Percentiles rank a stretch among this genome's conserved stretches.
Conservation (phyloP, 2,113 vertebrate genomes). For the Vidua macroura region DNA sequence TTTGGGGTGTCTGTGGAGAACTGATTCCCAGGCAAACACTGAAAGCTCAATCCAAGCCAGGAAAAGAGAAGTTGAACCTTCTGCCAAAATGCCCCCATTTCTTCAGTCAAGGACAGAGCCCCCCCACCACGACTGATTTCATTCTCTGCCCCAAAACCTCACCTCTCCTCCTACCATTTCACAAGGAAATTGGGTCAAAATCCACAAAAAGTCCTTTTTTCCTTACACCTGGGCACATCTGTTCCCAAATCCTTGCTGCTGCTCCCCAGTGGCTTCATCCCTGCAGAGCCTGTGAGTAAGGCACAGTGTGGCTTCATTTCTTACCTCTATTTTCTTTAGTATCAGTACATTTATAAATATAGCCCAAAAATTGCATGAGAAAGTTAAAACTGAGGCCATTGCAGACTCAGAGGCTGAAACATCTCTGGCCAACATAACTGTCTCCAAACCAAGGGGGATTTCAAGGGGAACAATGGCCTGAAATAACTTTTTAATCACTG, state of each 20-base stretch:
- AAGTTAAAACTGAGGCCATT: not conserved
- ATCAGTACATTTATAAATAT: rapidly evolving
- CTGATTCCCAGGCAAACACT: not conserved
- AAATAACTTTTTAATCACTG: not conserved
- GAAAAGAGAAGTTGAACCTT: not conserved
- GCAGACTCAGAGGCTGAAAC: not conserved
- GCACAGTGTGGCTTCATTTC: rapidly evolving
- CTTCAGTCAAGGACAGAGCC: not conserved
- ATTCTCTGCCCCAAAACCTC: not conserved
- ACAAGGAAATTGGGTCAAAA: not conserved
- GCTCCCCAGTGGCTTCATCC: not conserved
- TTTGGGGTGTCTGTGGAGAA: not conserved
- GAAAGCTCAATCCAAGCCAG: not conserved
- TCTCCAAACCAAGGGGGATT: not conserved
- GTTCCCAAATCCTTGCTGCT: not conserved
- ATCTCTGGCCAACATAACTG: not conserved
- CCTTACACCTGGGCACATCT: rapidly evolving
- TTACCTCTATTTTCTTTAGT: not conserved
- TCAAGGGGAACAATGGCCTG: not conserved
- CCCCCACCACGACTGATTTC: rapidly evolving
- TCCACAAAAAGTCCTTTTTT: not conserved
- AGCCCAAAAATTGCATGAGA: not conserved
- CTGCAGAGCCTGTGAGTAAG: not conserved
- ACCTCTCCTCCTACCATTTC: not conserved
- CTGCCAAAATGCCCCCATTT: too few relatives aligned